These are phyloP conservation scores for Sialis lutaria DNA, from an alignment of 2,888 invertebrate species.

Conservation along the genomic window DNA sequence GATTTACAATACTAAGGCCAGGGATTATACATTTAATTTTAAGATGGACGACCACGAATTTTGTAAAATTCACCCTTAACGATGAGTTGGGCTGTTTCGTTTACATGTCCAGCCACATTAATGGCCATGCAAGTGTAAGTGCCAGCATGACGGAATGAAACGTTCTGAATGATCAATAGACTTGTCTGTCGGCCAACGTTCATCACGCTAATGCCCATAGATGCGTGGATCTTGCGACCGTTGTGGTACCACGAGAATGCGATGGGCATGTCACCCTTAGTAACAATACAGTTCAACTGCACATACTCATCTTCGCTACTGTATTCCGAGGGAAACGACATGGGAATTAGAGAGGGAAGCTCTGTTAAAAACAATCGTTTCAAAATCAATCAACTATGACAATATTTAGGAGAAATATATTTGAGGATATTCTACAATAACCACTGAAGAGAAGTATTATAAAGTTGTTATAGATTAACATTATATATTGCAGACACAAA, in stretches of 20 bases:
- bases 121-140: slow-evolving; percentile 47
- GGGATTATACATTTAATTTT: background rate
- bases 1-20: too few species aligned
- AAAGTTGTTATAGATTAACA: too few species aligned
- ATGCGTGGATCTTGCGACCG: slow-evolving; percentile 34
- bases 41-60: too few species aligned
- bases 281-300: slow-evolving; percentile 33
- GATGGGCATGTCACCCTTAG: slow-evolving; percentile 55
- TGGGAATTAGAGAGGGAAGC: slow-evolving; percentile 13
- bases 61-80: slow-evolving; percentile 36
- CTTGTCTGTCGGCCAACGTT: slow-evolving; percentile 40
- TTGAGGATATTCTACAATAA: too few species aligned
- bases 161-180: slow-evolving; percentile 47
- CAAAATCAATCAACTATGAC: too few species aligned
- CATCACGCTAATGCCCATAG: slow-evolving; percentile 33
- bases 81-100: slow-evolving; percentile 40
- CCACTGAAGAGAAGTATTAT: too few species aligned
- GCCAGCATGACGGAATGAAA: slow-evolving; percentile 45
- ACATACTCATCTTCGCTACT: slow-evolving; percentile 34
- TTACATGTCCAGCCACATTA: slow-evolving; percentile 42
- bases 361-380: slow-evolving; percentile 9
- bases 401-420: too few species aligned
- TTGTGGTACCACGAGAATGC: slow-evolving; percentile 59
- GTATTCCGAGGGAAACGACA: slow-evolving; percentile 14
- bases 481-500: too few species aligned